Base-by-base conservation (phyloP, 2,888 invertebrate species). In the Acutogordius australiensis region DNA sequence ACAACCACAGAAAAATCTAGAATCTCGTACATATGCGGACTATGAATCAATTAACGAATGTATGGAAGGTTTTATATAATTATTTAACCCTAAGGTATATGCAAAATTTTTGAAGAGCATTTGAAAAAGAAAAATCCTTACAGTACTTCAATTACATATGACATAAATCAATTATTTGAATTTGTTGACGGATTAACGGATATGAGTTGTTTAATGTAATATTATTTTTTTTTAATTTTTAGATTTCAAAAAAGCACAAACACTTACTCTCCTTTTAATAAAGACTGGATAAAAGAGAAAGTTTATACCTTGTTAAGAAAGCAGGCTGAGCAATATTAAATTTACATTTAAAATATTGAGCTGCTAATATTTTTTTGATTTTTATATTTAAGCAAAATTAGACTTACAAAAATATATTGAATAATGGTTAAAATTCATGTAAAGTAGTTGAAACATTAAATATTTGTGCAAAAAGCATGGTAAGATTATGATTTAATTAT, bases 201-300 rank as follows among this genome's bases (percentile, higher is more conserved):
- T 70, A 77, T 97, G 59, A 86, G 87, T 66, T 91, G 94, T 68
- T 74, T 97, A 62, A 94, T 97, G 63, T 91, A 71, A 45, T 59
- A 74, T 76, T 73, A 64, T 51, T 51, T n/a, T 51, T 21, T 51
- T n/a, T 45, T 2, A 8, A 29, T 45, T 62, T 26, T 26, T 60
- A 74, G 76, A 60, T 75, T 86, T 71, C 85, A 90, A 73, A 88
- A 88, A 70, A 81, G 83, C 2, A 84, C 84, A 45, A 86, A 87
- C 68, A 86, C 87, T 0, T 97, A 97, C 68, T 85, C 87, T 1
- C 97, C 97, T 0, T 91, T 91, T 74, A 91, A 91, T 71, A 94
- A 94, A 74, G 90, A 88, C 67, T 97, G 91, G 91, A 87, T 97
- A 62, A 97, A 97, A 72, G 91, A 97, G 70, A 90, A 94, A 71